A percentile compares a stretch with the other conserved stretches of the same genome.
Evolutionary conservation across 2,797 vertebrate species (phyloP).

Genomic region (Chrosomus eos): DNA sequence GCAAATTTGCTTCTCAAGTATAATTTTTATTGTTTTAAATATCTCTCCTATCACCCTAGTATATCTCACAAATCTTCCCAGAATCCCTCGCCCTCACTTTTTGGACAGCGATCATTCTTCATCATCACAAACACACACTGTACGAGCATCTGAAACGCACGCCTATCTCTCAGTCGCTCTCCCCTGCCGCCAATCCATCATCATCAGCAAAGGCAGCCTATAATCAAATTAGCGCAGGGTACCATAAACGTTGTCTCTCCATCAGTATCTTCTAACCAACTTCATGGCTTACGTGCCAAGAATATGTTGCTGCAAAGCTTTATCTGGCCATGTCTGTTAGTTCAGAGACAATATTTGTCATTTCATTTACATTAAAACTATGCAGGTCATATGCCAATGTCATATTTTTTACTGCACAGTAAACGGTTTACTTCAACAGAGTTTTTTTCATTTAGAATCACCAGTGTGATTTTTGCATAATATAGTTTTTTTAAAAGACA

Average conservation of each 20-base stretch:
- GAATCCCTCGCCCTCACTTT: constrained; percentile 9
- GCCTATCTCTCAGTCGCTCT: constrained; percentile 42
- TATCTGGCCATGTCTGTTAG: background rate
- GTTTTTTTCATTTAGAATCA: constrained; percentile 6
- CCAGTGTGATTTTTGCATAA: background rate
- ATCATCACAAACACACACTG: constrained; percentile 49
- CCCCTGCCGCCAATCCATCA: constrained; percentile 57
- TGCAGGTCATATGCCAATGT: constrained; percentile 54
- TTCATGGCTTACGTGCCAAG: constrained; percentile 52
- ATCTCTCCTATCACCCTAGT: background rate
- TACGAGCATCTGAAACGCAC: constrained; percentile 64
- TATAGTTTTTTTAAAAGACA: background rate
- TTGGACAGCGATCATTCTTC: constrained; percentile 59
- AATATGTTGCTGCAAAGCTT: constrained; percentile 35
- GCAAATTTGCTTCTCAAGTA: background rate
- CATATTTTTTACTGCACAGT: constrained; percentile 50
- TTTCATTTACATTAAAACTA: constrained; percentile 60
- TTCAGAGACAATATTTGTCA: constrained; percentile 45
- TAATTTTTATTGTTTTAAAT: background rate
- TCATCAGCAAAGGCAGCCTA: constrained; percentile 36
- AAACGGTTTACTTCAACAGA: background rate
- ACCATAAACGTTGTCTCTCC: constrained; percentile 56
- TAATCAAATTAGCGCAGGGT: constrained; percentile 60
- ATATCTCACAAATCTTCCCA: constrained; percentile 24
- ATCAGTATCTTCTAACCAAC: constrained; percentile 59